Evolutionary conservation across 2,888 invertebrate genomes (phyloP).

Genomic region (Amphipyra tragopoginis): DNA sequence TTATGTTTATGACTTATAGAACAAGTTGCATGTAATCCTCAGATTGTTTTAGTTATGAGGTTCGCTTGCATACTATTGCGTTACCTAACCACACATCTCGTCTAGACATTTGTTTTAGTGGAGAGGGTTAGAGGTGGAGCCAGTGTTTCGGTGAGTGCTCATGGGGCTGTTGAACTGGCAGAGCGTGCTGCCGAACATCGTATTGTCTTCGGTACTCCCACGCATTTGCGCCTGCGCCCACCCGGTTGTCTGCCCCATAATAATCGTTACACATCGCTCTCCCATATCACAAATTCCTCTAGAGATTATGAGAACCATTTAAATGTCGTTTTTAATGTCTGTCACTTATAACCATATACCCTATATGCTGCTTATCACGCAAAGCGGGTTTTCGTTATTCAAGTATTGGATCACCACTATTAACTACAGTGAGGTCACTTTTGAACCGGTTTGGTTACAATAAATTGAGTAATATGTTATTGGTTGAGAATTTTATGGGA

Average conservation of each 20-base stretch:
- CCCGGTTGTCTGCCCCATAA: constrained; percentile 43
- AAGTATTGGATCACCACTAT: constrained; percentile 65
- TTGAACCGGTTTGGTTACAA: constrained; percentile 76
- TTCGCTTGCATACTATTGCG: constrained; percentile 2
- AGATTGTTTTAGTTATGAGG: constrained; percentile 5
- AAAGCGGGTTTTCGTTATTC: constrained; percentile 53
- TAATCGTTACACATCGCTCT: constrained; percentile 58
- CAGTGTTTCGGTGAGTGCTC: constrained; percentile 58
- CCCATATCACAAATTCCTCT: constrained; percentile 43
- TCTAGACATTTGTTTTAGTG: constrained; percentile 40
- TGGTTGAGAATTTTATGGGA: constrained; percentile 55
- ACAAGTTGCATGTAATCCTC: constrained; percentile 2
- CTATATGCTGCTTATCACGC: constrained; percentile 14
- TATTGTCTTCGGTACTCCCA: constrained; percentile 78
- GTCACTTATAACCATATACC: constrained; percentile 9
- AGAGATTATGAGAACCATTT: not conserved
- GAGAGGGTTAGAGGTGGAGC: constrained; percentile 43
- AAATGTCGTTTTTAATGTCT: constrained; percentile 7
- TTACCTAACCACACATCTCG: constrained; percentile 11
- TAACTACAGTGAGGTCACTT: constrained; percentile 78
- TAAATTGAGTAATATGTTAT: constrained; percentile 57
- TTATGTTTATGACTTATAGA: not conserved
- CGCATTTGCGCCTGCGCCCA: constrained; percentile 61
- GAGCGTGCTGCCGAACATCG: constrained; percentile 57
- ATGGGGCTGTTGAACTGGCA: constrained; percentile 82